Evolutionary conservation across 2,888 invertebrate species (phyloP).

Genomic region (Eutolmus rufibarbis): DNA sequence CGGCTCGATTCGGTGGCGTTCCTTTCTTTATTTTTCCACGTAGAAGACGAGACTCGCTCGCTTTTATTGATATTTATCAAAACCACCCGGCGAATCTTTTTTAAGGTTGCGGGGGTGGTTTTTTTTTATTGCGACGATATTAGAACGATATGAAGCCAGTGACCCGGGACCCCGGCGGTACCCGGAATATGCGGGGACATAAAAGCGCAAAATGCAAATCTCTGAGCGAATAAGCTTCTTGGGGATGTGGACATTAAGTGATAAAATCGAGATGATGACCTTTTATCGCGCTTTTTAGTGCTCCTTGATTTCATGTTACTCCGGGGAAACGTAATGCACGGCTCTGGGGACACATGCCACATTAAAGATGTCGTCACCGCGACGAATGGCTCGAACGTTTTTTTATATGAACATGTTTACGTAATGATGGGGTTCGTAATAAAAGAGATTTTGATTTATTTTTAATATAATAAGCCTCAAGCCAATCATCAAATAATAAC

Average conservation of each 20-base stretch:
- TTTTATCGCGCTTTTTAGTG: conserved; percentile 8
- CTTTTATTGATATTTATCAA: conserved; percentile 22
- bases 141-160: not conserved
- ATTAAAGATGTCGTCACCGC: not conserved
- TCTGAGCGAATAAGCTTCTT: not conserved
- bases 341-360: not conserved
- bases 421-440: not conserved
- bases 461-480: not conserved
- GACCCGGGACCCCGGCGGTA: not conserved
- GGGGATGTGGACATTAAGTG: not conserved
- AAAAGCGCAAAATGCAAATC: conserved; percentile 14
- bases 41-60: not conserved
- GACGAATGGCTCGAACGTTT: not conserved
- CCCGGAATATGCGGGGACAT: not conserved
- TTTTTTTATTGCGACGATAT: conserved; percentile 1
- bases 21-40: not conserved
- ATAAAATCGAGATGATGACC: conserved; percentile 16
- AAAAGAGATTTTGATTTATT: not conserved
- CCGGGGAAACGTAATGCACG: not conserved
- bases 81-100: not conserved
- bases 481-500: not conserved
- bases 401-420: not conserved
- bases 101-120: not conserved
- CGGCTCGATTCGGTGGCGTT: not conserved
- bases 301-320: not conserved